These are phyloP conservation scores for Ochropacha duplaris DNA, from an alignment of 2,888 invertebrate species.

Conservation along the genomic window DNA sequence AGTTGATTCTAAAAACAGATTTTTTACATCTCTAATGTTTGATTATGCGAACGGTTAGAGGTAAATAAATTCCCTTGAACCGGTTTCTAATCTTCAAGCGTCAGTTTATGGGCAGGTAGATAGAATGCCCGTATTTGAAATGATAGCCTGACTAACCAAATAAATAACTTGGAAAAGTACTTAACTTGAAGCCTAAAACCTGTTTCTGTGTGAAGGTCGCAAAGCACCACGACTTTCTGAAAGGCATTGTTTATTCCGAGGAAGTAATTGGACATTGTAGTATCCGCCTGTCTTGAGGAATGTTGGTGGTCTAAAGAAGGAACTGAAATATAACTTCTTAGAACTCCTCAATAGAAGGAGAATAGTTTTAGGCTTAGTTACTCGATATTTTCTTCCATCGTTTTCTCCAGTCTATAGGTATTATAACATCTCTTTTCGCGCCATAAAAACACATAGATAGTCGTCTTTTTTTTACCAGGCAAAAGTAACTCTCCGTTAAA, in stretches of 20 bases:
- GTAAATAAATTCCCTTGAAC: conserved; percentile 7
- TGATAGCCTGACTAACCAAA: neutral
- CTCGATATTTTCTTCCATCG: too few species aligned
- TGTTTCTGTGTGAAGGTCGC: neutral
- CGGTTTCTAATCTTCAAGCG: conserved; percentile 8
- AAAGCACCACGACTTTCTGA: neutral
- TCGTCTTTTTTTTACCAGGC: too few species aligned
- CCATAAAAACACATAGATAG: too few species aligned
- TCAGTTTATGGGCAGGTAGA: neutral
- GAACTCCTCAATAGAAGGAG: too few species aligned
- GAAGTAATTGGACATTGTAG: too few species aligned
- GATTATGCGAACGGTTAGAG: neutral
- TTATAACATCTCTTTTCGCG: too few species aligned
- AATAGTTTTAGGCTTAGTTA: too few species aligned
- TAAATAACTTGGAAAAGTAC: neutral
- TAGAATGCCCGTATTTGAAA: neutral
- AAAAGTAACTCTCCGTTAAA: too few species aligned
- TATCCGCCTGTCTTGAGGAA: too few species aligned
- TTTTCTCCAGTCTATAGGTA: too few species aligned
- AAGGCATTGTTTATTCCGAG: too few species aligned
- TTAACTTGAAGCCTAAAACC: neutral
- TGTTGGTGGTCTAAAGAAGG: too few species aligned
- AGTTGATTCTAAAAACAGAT: neutral
- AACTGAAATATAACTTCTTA: neutral
- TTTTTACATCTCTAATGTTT: neutral